Conservation (phyloP, 2,113 vertebrate genomes). For the Mola mola region DNA sequence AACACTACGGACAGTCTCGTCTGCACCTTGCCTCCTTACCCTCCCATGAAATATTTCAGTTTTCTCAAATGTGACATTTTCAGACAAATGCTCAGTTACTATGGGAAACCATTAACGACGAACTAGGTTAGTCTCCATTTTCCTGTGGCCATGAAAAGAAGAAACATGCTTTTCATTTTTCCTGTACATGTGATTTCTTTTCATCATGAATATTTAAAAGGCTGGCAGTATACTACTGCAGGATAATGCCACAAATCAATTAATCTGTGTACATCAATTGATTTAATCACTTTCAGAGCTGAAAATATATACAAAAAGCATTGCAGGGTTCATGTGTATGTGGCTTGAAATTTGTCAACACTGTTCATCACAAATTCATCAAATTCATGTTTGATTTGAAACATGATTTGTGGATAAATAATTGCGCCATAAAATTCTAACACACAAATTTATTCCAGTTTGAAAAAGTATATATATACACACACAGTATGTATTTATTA, state of each 20-base stretch:
- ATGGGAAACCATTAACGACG: conserved; percentile 26
- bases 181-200: conserved; percentile 12
- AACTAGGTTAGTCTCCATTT: conserved; percentile 8
- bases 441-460: conserved; percentile 1
- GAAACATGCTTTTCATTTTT: conserved; percentile 13
- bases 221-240: background rate
- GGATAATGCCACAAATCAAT: background rate
- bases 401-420: conserved; percentile 12
- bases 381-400: background rate
- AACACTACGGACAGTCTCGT: conserved; percentile 38
- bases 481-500: too few species aligned
- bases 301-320: too few species aligned
- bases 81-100: conserved; percentile 25
- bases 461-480: too few species aligned
- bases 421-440: conserved; percentile 10
- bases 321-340: conserved; percentile 7
- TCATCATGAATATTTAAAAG: conserved; percentile 10
- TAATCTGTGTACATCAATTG: too few species aligned
- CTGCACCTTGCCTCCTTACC: background rate
- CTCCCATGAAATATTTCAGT: conserved; percentile 20
- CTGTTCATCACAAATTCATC: conserved; percentile 12
- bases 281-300: too few species aligned
- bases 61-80: conserved; percentile 43
- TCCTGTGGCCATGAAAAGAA: background rate
- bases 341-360: background rate